Percentiles rank a stretch among this genome's conserved stretches.
Evolutionary conservation across 1,140 invertebrate genomes (phyloP).

Genomic region (Lepidurus apus): DNA sequence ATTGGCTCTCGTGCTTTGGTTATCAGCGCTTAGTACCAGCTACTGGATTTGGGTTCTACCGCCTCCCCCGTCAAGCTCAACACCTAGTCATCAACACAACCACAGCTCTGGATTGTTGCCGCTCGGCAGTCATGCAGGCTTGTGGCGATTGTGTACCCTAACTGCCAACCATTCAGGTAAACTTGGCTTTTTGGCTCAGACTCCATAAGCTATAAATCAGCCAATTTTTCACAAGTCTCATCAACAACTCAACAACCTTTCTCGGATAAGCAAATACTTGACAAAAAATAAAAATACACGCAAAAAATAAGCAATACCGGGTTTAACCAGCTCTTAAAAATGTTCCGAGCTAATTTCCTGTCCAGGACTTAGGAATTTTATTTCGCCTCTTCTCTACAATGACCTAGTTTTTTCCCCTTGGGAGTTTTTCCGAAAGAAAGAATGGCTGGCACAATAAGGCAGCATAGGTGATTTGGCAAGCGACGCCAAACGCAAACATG

Average conservation of each 20-base stretch:
- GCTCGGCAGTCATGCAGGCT: constrained; percentile 24
- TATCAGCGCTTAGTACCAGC: constrained; percentile 24
- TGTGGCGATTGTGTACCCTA: constrained; percentile 26
- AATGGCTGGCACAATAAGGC: constrained; percentile 1
- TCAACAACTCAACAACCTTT: background rate
- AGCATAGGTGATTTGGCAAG: constrained; percentile 14
- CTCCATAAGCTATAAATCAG: background rate
- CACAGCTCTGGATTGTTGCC: constrained; percentile 28
- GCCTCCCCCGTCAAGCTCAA: background rate
- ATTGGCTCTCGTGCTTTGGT: constrained; percentile 3
- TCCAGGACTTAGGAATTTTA: background rate
- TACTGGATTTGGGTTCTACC: background rate
- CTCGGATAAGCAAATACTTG: background rate
- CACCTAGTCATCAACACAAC: background rate
- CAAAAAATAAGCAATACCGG: background rate
- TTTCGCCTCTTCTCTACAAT: background rate
- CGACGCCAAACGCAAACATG: constrained; percentile 17
- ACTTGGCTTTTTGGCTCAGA: constrained; percentile 2
- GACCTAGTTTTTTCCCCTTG: background rate
- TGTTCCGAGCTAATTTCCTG: background rate
- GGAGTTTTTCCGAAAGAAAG: background rate
- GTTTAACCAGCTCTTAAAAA: no score
- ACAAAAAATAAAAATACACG: background rate
- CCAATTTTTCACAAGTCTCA: background rate
- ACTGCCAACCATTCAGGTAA: background rate